Base-by-base conservation (phyloP, 2,888 invertebrate species). In the Heliconius sara region DNA sequence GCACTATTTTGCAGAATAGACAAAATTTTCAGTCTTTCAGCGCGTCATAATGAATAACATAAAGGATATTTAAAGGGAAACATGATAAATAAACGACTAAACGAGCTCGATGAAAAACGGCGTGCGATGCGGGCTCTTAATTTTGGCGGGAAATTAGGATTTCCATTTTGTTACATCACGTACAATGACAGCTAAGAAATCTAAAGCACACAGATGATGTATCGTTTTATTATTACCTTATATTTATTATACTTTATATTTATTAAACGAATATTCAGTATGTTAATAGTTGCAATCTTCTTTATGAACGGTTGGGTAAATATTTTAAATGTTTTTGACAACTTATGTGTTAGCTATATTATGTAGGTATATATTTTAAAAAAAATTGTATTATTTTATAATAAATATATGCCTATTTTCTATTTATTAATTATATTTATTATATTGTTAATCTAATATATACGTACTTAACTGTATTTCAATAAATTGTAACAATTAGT, bases 1-100 rank as follows among this genome's bases (percentile, higher is more conserved):
- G 89, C 93, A 95, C 95, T 95, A 95, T 95, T 93, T 91, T 91
- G 94, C 91, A 91, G 92, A 93, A 92, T 94, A 93, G 94, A 93
- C 95, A 90, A 92, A 94, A 95, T 93, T 92, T 92, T 88, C 89
- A 92, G 92, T 94, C 93, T 93, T 94, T 95, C 91, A 94, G 88
- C 91, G 90, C 90, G 91, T 90, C 88, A 88, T 93, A 93, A 95
- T 94, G 92, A 93, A 91, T 88, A 75, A 90, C 91, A 89, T 90
- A 92, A 93, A 93, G 89, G 91, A 92, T 90, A 91, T 91, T 93
- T 91, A 89, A 88, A 90, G 91, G 90, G 89, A 90, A 91, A 91
- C 90, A 86, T 89, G 92, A 92, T 94, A 93, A 92, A 94, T 91
- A 91, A 89, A 88, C 88, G 85, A 89, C 89, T 90, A 89, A 92